Conservation (phyloP, 2,797 vertebrate genomes). For the Sebastes baramenuke region DNA sequence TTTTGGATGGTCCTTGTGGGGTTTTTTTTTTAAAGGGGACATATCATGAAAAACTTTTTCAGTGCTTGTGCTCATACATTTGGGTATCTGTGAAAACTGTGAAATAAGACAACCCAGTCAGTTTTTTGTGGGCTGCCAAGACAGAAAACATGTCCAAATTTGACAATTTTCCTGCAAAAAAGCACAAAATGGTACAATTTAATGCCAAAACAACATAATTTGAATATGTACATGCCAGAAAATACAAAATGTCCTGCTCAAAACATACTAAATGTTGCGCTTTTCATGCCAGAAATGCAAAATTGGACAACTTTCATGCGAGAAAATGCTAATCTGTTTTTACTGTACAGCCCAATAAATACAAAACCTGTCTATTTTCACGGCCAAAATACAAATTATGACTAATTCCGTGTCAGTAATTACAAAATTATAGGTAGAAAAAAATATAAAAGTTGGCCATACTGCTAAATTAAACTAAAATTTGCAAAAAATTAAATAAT, state of each 20-base stretch:
- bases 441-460: fast-evolving
- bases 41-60: not conserved
- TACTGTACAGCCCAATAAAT: not conserved
- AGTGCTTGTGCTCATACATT: not conserved
- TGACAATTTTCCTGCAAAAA: not conserved
- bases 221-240: not conserved
- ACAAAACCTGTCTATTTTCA: not conserved
- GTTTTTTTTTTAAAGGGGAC: not conserved
- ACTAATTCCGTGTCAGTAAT: too few relatives aligned
- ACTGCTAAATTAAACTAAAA: not conserved
- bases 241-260: too few relatives aligned
- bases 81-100: not conserved
- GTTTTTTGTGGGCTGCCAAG: not conserved
- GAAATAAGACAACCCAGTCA: not conserved
- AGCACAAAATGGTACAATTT: not conserved
- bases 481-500: too few relatives aligned
- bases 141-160: not conserved
- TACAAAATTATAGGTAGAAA: too few relatives aligned
- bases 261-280: too few relatives aligned
- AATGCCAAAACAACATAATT: not conserved
- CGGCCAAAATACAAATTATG: too few relatives aligned
- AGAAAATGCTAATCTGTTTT: not conserved
- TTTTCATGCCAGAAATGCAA: too few relatives aligned
- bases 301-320: too few relatives aligned
- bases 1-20: constrained; percentile 4